Base-by-base conservation (phyloP, 1,140 invertebrate genomes). In the Glossosoma conforme region DNA sequence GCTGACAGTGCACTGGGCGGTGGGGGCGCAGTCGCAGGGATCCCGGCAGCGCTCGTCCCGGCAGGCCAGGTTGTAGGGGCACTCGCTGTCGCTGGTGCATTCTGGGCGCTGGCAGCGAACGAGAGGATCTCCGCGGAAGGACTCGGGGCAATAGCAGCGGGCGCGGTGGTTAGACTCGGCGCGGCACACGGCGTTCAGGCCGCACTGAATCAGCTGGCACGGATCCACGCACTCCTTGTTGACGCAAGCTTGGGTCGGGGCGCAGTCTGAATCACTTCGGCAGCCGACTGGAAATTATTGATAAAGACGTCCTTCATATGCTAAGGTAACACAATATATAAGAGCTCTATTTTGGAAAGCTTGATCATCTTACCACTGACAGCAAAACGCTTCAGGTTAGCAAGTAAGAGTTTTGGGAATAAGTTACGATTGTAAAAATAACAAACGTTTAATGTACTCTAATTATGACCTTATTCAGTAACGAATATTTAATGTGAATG, bases 161-260 rank as follows among this genome's bases (percentile, higher is more conserved):
- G 87, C 85, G 51, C 77, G 78, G 62, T 92, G 89, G 52, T 82
- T 81, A 4, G 74, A 76, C 45, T 87, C 81, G 0, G 84, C 77
- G 35, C 80, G 77, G 56, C 91, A 94, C 18, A 85, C 69, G 11
- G 91, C 89, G 52, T 89, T 87, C 0, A 74, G 49, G n/a, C 91
- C 91, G 62, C 92, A 94, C 28, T 86, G 85, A 2, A 86, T 85
- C 49, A 84, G 82, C 2, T 75, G 65, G 60, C 91, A 94, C 1
- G 89, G 84, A 65, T 93, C 83, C 15, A 86, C 69, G 64, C 92
- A 96, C 61, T 91, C 80, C 30, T 83, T 77, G 54, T 92, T 88
- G 44, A 93, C 78, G 61, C 92, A 96, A 18, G 89, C 87, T 67
- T 92, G 81, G 25, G 81, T 82, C 18, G 85, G 73, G 3, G 86